phyloP scores from a whole-genome alignment of 1,140 invertebrate genomes.

The Melanaphis sacchari region DNA sequence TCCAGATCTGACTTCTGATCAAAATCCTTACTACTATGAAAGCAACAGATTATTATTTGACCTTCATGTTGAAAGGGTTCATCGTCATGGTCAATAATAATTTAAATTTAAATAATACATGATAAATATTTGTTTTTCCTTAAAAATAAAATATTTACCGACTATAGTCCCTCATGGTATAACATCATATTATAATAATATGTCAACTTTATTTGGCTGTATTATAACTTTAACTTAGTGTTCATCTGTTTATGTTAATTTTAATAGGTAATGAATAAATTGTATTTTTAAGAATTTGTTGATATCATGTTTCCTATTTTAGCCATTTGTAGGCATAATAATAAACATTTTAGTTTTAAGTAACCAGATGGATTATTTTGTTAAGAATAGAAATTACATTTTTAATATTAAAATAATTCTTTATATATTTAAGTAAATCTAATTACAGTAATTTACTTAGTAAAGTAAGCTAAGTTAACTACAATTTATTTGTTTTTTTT shows the following conservation, averaged over 20 bases:
- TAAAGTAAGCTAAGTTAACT: not conserved
- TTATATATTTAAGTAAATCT: not conserved
- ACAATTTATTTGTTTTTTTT: not conserved
- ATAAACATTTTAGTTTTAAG: constrained; percentile 2
- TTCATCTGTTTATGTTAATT: not conserved
- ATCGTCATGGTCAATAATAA: constrained; percentile 60
- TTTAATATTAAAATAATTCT: not conserved
- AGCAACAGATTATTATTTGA: constrained; percentile 71
- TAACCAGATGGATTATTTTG: not conserved
- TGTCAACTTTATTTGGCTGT: not conserved
- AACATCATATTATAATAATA: not conserved
- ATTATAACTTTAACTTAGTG: constrained; percentile 8
- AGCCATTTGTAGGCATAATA: constrained; percentile 9
- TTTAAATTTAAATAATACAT: not conserved
- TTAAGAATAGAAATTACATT: not conserved
- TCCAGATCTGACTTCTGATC: constrained; percentile 67
- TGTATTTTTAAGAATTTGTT: constrained; percentile 13
- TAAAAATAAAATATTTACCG: not conserved
- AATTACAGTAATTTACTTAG: constrained; percentile 13
- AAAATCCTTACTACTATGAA: constrained; percentile 73
- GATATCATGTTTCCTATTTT: constrained; percentile 20
- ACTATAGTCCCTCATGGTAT: not conserved
- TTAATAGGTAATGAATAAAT: not conserved
- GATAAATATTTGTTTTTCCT: not conserved
- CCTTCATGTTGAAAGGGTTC: constrained; percentile 69